Percentiles rank a stretch among this genome's conserved stretches.
These are phyloP conservation scores for Emydura subglobosa DNA, from an alignment of 2,113 vertebrate species.

Conservation along the genomic window DNA sequence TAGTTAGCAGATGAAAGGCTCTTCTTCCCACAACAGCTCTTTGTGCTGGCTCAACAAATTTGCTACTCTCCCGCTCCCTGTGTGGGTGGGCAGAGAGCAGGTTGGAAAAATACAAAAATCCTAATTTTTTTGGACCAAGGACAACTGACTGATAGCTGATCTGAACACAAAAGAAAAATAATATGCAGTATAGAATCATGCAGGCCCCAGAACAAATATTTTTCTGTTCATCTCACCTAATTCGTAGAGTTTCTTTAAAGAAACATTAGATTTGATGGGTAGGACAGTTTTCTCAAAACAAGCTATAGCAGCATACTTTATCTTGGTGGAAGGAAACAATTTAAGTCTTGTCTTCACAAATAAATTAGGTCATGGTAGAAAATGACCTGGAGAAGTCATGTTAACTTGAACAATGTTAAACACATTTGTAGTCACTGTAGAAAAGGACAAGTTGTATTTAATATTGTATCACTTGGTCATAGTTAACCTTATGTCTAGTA, in stretches of 20 bases:
- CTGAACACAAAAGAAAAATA: background rate
- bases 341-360: background rate
- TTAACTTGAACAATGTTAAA: background rate
- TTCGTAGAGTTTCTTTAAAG: background rate
- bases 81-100: background rate
- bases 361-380: background rate
- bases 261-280: background rate
- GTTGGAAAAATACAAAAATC: background rate
- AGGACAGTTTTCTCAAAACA: background rate
- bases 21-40: background rate
- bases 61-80: background rate
- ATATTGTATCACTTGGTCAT: fast-evolving
- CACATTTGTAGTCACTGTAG: background rate
- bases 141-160: background rate
- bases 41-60: background rate
- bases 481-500: background rate
- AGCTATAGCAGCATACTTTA: background rate
- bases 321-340: background rate
- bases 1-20: background rate
- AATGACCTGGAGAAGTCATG: background rate
- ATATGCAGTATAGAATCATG: background rate
- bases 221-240: background rate
- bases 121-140: background rate
- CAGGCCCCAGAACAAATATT: background rate
- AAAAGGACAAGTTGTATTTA: background rate